These are phyloP conservation scores for Chloromyia formosa DNA, from an alignment of 2,888 invertebrate genomes.

Conservation along the genomic window DNA sequence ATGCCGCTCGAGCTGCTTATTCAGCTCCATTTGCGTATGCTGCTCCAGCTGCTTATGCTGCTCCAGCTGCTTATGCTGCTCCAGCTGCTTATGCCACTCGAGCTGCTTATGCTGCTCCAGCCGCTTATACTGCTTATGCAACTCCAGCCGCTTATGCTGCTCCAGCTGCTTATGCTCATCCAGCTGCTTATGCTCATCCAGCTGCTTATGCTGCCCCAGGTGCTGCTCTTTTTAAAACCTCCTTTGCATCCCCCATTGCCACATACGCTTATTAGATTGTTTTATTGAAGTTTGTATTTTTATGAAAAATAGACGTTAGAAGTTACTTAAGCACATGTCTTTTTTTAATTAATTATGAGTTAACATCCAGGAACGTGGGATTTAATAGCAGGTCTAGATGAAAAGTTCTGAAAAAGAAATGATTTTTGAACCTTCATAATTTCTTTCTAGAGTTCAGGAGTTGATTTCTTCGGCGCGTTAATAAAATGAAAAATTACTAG, in stretches of 20 bases:
- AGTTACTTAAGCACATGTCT: too few species aligned
- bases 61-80: conserved; percentile 24
- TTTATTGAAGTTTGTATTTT: conserved; percentile 50
- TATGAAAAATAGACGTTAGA: conserved; percentile 36
- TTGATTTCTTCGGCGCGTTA: too few species aligned
- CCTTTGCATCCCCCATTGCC: conserved; percentile 45
- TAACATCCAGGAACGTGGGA: too few species aligned
- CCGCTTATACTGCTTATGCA: neutral
- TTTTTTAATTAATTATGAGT: too few species aligned
- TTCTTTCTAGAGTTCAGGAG: too few species aligned
- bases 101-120: conserved; percentile 10
- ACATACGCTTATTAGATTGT: conserved; percentile 45
- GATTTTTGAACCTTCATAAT: too few species aligned
- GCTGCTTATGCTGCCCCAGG: conserved; percentile 26
- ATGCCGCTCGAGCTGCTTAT: conserved; percentile 23
- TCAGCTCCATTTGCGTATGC: conserved; percentile 51
- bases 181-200: conserved; percentile 53
- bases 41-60: too few species aligned
- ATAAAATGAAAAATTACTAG: too few species aligned
- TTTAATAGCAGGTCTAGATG: too few species aligned
- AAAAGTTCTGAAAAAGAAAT: too few species aligned
- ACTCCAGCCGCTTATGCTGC: conserved; percentile 41
- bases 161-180: conserved; percentile 20
- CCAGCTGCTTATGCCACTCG: conserved; percentile 16
- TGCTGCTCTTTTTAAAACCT: conserved; percentile 44